Conservation (phyloP, 2,113 vertebrate genomes). For the Myotis brandtii region DNA sequence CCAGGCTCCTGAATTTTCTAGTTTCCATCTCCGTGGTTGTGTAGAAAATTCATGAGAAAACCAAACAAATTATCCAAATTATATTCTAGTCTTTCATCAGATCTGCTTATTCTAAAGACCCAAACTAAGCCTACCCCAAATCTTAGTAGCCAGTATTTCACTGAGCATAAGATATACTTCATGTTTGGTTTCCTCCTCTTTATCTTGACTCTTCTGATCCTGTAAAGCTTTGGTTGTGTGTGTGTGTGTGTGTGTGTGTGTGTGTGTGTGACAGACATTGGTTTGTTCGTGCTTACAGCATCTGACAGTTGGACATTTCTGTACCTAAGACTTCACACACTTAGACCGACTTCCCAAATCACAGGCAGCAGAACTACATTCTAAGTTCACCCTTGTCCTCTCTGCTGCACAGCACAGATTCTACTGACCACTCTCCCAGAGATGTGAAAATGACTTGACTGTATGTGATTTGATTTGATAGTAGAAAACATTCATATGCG, state of each 20-base stretch:
- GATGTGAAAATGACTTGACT: neutral
- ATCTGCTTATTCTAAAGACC: neutral
- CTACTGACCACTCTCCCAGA: neutral
- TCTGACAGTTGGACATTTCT: neutral
- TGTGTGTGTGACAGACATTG: neutral
- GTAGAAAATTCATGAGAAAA: constrained; percentile 65
- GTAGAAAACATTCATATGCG: neutral
- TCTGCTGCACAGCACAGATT: neutral
- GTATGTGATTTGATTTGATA: constrained; percentile 26
- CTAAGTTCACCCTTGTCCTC: neutral
- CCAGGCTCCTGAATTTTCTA: neutral
- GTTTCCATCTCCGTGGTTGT: neutral
- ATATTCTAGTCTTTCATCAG: constrained; percentile 28
- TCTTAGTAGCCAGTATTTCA: neutral
- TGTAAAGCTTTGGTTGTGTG: neutral
- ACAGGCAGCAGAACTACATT: neutral
- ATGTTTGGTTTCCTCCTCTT: constrained; percentile 56
- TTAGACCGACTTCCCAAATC: neutral
- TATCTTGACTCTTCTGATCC: neutral
- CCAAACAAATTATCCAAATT: constrained; percentile 38
- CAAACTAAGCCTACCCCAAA: neutral
- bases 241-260: neutral
- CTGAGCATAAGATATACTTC: neutral
- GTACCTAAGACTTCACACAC: neutral
- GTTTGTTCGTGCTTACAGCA: neutral